Conservation (phyloP, 2,113 vertebrate species). For the Gobiocypris rarus region DNA sequence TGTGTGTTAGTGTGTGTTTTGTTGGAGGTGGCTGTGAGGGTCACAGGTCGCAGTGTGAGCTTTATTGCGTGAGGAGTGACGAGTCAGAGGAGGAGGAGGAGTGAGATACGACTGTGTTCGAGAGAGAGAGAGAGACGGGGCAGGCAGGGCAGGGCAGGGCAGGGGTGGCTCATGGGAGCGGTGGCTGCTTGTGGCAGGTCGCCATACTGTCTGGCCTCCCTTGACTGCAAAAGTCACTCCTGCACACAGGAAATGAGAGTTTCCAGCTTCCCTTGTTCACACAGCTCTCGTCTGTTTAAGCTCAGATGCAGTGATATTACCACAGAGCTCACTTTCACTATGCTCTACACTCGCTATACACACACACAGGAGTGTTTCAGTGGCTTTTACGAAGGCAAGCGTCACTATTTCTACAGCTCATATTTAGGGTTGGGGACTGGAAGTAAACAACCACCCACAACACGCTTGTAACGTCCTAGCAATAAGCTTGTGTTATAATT, state of each 20-base stretch:
- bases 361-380: neutral
- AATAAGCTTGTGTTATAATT: too few species aligned
- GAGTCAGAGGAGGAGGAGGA: neutral
- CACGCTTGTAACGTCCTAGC: neutral
- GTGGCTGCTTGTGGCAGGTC: conserved; percentile 74
- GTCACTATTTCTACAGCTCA: neutral
- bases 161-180: conserved; percentile 43
- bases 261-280: conserved; percentile 76
- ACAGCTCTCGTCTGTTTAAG: conserved; percentile 58
- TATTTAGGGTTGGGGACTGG: neutral
- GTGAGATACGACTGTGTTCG: neutral
- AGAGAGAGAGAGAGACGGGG: neutral
- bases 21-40: conserved; percentile 4
- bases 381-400: too few species aligned
- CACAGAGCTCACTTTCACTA: conserved; percentile 6
- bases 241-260: conserved; percentile 78
- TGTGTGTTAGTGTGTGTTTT: conserved; percentile 26
- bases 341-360: neutral
- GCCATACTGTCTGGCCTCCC: conserved; percentile 66
- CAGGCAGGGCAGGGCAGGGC: conserved; percentile 9
- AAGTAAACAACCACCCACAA: neutral
- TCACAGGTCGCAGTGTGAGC: conserved; percentile 36
- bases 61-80: conserved; percentile 8
- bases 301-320: conserved; percentile 25
- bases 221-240: conserved; percentile 63